These are phyloP conservation scores for Psittacula derbiana DNA, from an alignment of 2,797 vertebrate species.

Conservation along the genomic window DNA sequence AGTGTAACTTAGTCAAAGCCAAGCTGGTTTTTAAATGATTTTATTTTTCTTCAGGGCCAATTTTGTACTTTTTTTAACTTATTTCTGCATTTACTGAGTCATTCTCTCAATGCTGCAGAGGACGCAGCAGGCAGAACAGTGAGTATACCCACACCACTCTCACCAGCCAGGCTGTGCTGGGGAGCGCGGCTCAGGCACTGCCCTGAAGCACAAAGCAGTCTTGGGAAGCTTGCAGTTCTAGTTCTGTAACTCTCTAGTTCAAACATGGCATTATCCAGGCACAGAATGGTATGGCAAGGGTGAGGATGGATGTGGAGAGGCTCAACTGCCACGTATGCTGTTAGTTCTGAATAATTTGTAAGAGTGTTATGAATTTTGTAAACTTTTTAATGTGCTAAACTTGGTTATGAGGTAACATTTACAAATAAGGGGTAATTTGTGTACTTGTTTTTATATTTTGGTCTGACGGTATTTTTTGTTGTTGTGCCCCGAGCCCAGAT, in stretches of 20 bases:
- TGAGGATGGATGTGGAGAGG: not conserved
- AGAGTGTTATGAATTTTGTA: conserved; percentile 59
- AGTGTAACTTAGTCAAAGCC: not conserved
- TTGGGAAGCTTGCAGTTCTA: not conserved
- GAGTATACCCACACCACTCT: not conserved
- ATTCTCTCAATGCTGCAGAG: conserved; percentile 21
- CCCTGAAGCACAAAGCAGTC: not conserved
- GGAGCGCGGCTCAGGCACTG: not conserved
- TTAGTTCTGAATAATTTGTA: conserved; percentile 47
- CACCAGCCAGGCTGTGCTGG: rapidly evolving
- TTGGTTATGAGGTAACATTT: conserved; percentile 64
- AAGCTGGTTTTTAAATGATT: not conserved
- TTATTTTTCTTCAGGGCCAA: conserved; percentile 37
- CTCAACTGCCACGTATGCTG: not conserved
- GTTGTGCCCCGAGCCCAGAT: conserved; percentile 9
- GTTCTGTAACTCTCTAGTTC: not conserved
- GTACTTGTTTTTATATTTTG: conserved; percentile 51
- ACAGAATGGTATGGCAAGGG: not conserved
- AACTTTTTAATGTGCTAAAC: conserved; percentile 64
- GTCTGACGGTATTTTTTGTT: not conserved
- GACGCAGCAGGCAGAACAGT: not conserved
- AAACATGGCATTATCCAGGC: not conserved
- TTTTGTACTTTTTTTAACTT: conserved; percentile 19
- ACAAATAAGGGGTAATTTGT: conserved; percentile 58
- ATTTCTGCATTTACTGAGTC: conserved; percentile 33